These are phyloP conservation scores for Lepidurus couesii DNA, from an alignment of 1,140 invertebrate genomes.

Conservation along the genomic window DNA sequence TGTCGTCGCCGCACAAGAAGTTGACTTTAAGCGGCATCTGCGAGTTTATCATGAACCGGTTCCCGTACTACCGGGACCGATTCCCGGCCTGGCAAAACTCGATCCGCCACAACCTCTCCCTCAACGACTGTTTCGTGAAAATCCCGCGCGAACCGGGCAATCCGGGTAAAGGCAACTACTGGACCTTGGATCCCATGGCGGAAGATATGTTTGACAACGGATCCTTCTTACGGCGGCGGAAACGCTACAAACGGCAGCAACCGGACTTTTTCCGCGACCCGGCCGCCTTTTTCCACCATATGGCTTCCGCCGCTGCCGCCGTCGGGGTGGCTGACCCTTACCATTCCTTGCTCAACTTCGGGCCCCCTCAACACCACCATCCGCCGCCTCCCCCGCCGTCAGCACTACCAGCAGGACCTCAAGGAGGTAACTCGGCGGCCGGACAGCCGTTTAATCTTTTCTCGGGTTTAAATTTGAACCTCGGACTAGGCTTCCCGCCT, in stretches of 20 bases:
- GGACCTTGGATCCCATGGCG: conserved; percentile 92
- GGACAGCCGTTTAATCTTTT: background rate
- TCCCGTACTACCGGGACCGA: conserved; percentile 92
- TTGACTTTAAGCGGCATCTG: conserved; percentile 95
- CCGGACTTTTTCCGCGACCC: conserved; percentile 50
- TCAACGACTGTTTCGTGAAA: conserved; percentile 99
- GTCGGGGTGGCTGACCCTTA: conserved; percentile 41
- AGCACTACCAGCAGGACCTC: conserved; percentile 1
- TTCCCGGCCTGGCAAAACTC: conserved; percentile 96
- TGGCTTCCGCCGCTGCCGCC: conserved; percentile 38
- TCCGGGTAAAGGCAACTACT: conserved; percentile 98
- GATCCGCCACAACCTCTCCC: conserved; percentile 91
- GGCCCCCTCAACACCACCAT: conserved; percentile 36
- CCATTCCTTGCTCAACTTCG: conserved; percentile 40
- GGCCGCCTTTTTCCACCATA: conserved; percentile 43
- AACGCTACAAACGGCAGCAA: conserved; percentile 85
- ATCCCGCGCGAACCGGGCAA: conserved; percentile 96
- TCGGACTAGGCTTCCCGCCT: conserved; percentile 19
- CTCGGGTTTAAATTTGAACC: conserved; percentile 23
- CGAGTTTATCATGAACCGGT: conserved; percentile 97
- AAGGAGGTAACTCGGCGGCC: background rate
- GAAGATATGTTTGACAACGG: conserved; percentile 99
- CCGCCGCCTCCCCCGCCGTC: conserved; percentile 34
- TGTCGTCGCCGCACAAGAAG: conserved; percentile 95
- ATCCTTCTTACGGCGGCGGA: conserved; percentile 86